These are phyloP conservation scores for Crocodylus rhombifer DNA, from an alignment of 2,797 vertebrate genomes.

Conservation along the genomic window DNA sequence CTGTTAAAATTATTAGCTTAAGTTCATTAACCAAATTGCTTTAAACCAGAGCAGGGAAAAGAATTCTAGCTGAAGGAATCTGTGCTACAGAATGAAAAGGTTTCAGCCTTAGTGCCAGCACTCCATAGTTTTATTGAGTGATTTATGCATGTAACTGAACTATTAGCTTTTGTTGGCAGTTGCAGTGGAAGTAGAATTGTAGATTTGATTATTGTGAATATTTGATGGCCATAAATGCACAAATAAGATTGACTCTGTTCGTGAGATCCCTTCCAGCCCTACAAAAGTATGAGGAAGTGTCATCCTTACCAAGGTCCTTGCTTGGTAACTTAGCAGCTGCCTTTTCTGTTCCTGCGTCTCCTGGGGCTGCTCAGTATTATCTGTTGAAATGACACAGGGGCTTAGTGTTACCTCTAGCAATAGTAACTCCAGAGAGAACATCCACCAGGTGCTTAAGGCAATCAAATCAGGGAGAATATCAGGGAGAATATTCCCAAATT, in stretches of 20 bases:
- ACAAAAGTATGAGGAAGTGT: too few species aligned
- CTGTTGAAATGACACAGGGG: not conserved
- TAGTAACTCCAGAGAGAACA: not conserved
- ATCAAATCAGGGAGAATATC: not conserved
- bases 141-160: not conserved
- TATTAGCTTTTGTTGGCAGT: conserved; percentile 51
- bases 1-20: conserved; percentile 77
- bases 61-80: not conserved
- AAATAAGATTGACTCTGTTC: not conserved
- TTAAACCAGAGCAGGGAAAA: conserved; percentile 21
- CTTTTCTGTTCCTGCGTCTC: not conserved
- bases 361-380: not conserved
- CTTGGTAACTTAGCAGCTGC: too few species aligned
- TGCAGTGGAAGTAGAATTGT: conserved; percentile 9
- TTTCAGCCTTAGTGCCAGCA: conserved; percentile 43
- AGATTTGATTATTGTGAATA: conserved; percentile 22
- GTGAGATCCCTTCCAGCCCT: not conserved
- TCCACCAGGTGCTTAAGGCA: not conserved
- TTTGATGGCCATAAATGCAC: not conserved
- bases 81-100: conserved; percentile 9
- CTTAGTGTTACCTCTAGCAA: not conserved
- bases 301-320: too few species aligned
- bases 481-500: not conserved
- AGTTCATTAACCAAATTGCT: conserved; percentile 72
- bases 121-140: not conserved